Percentiles rank a stretch among this genome's conserved stretches.
Evolutionary conservation across 2,797 vertebrate genomes (phyloP).

Genomic region (Anguilla obscura): DNA sequence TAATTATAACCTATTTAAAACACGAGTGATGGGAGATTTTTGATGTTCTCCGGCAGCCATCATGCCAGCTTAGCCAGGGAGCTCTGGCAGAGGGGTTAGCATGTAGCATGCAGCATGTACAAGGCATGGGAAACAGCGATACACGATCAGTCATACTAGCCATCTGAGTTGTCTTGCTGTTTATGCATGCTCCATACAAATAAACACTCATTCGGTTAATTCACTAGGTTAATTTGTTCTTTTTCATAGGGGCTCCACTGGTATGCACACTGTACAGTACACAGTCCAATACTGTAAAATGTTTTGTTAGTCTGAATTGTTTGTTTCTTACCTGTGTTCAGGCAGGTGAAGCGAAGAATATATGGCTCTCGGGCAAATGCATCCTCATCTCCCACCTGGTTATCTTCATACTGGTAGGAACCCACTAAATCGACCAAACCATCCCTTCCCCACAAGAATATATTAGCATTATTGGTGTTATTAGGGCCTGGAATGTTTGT

Average conservation of each 20-base stretch:
- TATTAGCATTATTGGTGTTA: neutral
- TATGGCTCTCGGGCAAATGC: conserved; percentile 74
- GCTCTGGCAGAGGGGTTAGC: neutral
- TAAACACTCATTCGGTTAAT: neutral
- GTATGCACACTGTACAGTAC: neutral
- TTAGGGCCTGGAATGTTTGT: no score
- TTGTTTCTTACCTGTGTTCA: conserved; percentile 60
- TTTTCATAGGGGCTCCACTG: neutral
- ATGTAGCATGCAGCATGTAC: neutral
- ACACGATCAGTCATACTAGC: no score
- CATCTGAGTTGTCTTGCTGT: neutral
- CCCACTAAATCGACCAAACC: conserved; percentile 64
- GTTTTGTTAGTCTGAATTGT: neutral
- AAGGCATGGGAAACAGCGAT: neutral
- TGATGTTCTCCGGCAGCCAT: neutral
- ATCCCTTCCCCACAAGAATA: conserved; percentile 49
- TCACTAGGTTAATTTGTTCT: neutral
- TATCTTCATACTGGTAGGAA: conserved; percentile 72
- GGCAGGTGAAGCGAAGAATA: conserved; percentile 70
- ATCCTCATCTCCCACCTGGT: conserved; percentile 58
- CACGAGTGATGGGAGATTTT: neutral
- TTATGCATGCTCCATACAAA: neutral
- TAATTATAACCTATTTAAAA: no score
- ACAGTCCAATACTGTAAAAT: neutral
- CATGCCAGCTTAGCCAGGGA: neutral